Evolutionary conservation across 1,140 invertebrate genomes (phyloP), one percentile per base, ranked within the genome.

Genomic region (Drosophila tani): DNA sequence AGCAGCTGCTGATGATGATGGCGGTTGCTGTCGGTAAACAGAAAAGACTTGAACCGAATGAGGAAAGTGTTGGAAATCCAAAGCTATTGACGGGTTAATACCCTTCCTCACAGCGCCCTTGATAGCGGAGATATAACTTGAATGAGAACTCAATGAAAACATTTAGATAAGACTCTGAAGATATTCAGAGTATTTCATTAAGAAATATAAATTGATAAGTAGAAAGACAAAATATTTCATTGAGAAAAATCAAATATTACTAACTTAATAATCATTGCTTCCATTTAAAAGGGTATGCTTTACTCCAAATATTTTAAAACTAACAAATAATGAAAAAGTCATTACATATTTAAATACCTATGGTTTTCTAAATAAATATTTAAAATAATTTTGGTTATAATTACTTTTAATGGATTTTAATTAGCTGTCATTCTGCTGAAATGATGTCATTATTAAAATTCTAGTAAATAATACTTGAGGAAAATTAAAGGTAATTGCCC

Each of bases 1-100:
- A 60, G n/a, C 74, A 77, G 63, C 74, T 68, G 75, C 64, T 78
- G 75, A 64, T 75, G 75, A 53, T 76, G 74, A 77, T 77, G 75
- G 63, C 75, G 75, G 65, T 62, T 24, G 43, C 57, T 68, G 63
- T 67, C 55, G 65, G 75, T 38, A 75, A 75, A 75, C 71, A 75
- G 69, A 55, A 69, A 67, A 47, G 49, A 62, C 43, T 32, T 47
- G 27, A 57, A 50, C 9, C 19, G 45, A 50, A 56, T 41, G 46
- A 49, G 45, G 38, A 60, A 59, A 40, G 9, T 47, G 17, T 17
- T 14, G 49, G n/a, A 5, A 29, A 5, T 24, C 17, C 2, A 9
- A 32, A 55, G 35, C 29, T 15, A 69, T 38, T 45, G 70, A 73
- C 67, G 57, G 21, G 38, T 21, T 73, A 50, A 73, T 73, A 50